phyloP scores from a whole-genome alignment of 2,888 invertebrate species.

The Tupiocoris notatus region DNA sequence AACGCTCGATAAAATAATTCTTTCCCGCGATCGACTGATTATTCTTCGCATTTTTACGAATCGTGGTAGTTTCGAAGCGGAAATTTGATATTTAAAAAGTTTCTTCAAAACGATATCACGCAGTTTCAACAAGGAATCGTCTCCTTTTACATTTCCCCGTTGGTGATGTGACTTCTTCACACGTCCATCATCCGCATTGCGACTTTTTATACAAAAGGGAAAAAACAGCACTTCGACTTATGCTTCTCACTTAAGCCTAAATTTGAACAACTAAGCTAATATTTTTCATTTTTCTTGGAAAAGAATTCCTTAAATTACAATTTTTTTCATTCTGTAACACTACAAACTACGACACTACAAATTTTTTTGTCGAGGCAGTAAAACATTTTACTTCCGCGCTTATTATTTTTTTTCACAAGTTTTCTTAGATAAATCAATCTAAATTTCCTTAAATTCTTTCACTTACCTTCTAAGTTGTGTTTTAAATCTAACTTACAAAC shows the following conservation, averaged over 20 bases:
- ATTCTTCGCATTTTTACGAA: too few relatives aligned
- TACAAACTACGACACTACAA: constrained; percentile 36
- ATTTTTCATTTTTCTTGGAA: constrained; percentile 19
- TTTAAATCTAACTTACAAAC: constrained; percentile 27
- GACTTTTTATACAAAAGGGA: constrained; percentile 6
- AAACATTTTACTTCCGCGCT: not conserved
- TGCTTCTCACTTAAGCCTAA: constrained; percentile 10
- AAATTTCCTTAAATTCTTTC: constrained; percentile 34
- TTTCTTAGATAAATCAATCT: constrained; percentile 38
- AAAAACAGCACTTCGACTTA: constrained; percentile 32
- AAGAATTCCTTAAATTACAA: constrained; percentile 36
- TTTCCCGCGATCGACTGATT: too few relatives aligned
- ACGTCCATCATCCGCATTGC: constrained; percentile 13
- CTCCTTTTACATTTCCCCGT: not conserved
- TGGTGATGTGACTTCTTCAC: not conserved
- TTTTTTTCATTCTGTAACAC: constrained; percentile 3
- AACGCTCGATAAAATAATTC: too few relatives aligned
- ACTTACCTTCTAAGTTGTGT: constrained; percentile 23
- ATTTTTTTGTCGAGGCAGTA: constrained; percentile 27
- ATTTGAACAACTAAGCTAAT: constrained; percentile 34
- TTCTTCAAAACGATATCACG: constrained; percentile 7
- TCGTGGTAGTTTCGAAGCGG: not conserved
- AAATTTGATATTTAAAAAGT: not conserved
- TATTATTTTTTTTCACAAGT: constrained; percentile 10
- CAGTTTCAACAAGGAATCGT: constrained; percentile 18